Evolutionary conservation across 2,113 vertebrate species (phyloP).

Genomic region (Catharus minimus): DNA sequence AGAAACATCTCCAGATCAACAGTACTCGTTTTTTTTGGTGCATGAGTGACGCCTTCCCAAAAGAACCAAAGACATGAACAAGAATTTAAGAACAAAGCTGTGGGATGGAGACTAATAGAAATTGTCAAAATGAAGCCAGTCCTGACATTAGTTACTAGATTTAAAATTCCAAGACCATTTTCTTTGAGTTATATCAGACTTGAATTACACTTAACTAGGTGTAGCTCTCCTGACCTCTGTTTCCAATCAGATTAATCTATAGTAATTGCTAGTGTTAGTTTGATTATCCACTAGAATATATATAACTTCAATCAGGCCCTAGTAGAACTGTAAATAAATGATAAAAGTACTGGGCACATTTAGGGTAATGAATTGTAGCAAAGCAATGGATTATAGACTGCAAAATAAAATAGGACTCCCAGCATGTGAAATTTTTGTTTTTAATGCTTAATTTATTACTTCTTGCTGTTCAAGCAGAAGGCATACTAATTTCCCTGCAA

Average conservation of each 20-base stretch:
- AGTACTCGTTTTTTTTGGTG: background rate
- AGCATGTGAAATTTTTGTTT: background rate
- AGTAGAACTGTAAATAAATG: background rate
- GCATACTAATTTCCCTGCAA: slow-evolving; percentile 30
- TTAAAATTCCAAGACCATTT: background rate
- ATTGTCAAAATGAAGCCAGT: background rate
- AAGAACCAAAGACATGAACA: background rate
- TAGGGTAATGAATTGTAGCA: slow-evolving; percentile 27
- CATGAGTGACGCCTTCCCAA: background rate
- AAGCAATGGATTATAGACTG: slow-evolving; percentile 6
- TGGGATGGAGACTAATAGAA: background rate
- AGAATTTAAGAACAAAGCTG: background rate
- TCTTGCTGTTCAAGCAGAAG: slow-evolving; percentile 16
- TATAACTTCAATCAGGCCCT: background rate
- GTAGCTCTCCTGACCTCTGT: background rate
- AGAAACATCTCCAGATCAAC: background rate
- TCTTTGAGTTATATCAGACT: background rate
- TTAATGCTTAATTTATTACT: slow-evolving; percentile 39
- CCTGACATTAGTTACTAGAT: background rate
- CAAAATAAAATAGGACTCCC: slow-evolving; percentile 14
- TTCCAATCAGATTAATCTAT: background rate
- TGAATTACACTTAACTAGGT: background rate
- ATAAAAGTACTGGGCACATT: background rate
- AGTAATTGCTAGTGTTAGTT: background rate
- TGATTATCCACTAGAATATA: background rate